Evolutionary conservation across 2,113 vertebrate genomes (phyloP).

Genomic region (Xenopus laevis): DNA sequence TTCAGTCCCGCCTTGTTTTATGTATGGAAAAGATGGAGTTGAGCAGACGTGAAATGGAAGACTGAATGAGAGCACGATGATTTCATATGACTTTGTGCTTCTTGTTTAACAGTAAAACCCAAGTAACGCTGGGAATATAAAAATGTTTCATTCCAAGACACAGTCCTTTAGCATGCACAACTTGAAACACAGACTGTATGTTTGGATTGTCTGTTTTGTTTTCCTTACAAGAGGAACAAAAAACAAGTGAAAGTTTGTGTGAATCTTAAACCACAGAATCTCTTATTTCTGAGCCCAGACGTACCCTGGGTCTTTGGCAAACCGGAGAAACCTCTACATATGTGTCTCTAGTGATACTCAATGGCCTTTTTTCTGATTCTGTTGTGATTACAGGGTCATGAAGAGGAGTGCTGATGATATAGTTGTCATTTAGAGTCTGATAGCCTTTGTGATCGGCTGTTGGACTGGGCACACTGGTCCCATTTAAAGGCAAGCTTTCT

Average conservation of each 20-base stretch:
- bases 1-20: neutral
- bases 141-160: too few species aligned
- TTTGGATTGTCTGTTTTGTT: neutral
- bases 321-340: conserved; percentile 80
- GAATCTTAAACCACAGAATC: conserved; percentile 85
- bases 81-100: neutral
- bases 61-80: neutral
- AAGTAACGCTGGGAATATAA: too few species aligned
- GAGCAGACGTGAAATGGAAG: neutral
- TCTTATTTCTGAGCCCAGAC: conserved; percentile 91
- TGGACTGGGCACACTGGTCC: conserved; percentile 62
- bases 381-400: conserved; percentile 72
- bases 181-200: conserved; percentile 10
- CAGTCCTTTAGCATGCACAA: conserved; percentile 27
- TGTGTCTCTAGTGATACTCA: conserved; percentile 76
- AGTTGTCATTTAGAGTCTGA: conserved; percentile 87
- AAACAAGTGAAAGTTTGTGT: neutral
- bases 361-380: conserved; percentile 79
- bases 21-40: neutral
- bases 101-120: too few species aligned
- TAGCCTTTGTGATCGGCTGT: conserved; percentile 86
- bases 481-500: conserved; percentile 85
- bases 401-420: conserved; percentile 72
- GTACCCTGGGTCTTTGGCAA: conserved; percentile 84
- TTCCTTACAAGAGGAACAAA: neutral